A percentile compares a stretch with the other conserved stretches of the same genome.
phyloP scores from a whole-genome alignment of 2,797 vertebrate species.

The Pseudotriccus pelzelni region DNA sequence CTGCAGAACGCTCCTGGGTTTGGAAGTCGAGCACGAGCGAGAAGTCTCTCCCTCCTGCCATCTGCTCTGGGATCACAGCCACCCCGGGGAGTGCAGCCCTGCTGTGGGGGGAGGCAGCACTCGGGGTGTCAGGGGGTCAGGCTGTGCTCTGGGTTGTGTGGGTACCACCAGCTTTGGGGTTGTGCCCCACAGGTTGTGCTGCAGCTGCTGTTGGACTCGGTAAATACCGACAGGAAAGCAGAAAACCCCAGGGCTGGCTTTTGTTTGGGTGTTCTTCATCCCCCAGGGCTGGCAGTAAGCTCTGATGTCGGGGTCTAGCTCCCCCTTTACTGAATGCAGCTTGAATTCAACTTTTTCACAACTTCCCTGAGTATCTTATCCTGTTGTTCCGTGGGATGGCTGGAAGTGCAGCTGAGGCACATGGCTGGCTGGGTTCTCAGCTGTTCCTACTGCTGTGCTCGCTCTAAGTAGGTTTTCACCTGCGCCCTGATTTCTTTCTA shows the following conservation, averaged over 20 bases:
- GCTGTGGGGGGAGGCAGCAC: background rate
- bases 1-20: accelerated
- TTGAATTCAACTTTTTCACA: background rate
- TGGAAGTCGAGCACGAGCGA: background rate
- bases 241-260: background rate
- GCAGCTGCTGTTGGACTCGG: background rate
- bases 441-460: background rate
- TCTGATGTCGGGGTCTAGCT: background rate
- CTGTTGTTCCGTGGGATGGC: background rate
- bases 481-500: slow-evolving; percentile 61
- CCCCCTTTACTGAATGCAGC: background rate
- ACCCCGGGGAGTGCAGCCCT: accelerated
- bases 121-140: background rate
- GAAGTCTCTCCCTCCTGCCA: background rate
- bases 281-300: background rate
- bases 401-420: background rate
- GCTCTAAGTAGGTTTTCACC: slow-evolving; percentile 57
- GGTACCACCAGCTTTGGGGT: background rate
- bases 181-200: background rate
- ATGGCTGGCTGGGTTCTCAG: background rate
- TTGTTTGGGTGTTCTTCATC: background rate
- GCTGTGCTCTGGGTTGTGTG: accelerated
- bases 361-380: background rate
- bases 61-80: background rate
- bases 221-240: accelerated